A percentile compares a stretch with the other conserved stretches of the same genome.
Conservation (phyloP, 1,140 invertebrate genomes). For the Zelostemma sp. region DNA sequence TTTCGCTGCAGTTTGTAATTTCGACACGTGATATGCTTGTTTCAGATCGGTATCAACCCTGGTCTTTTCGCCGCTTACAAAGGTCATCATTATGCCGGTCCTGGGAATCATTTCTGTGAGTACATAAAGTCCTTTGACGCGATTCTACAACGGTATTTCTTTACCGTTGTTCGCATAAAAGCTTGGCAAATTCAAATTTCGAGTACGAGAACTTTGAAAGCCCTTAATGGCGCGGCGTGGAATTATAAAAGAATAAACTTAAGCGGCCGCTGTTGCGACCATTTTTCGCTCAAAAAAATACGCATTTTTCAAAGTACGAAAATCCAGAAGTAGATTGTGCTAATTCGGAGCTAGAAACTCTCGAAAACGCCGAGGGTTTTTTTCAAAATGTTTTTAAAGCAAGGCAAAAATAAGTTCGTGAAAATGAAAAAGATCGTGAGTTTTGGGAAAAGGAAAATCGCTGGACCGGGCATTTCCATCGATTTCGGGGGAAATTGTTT, state of each 20-base stretch:
- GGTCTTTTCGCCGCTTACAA: constrained; percentile 97
- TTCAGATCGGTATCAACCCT: constrained; percentile 97
- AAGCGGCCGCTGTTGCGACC: constrained; percentile 33
- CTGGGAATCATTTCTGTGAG: constrained; percentile 98
- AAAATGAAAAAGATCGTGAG: no score
- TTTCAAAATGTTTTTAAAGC: constrained; percentile 7
- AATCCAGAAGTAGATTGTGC: constrained; percentile 47
- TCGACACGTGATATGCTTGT: constrained; percentile 32
- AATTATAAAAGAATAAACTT: constrained; percentile 53
- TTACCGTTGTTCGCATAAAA: no score
- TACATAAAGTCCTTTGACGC: constrained; percentile 53
- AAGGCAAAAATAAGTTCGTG: neutral
- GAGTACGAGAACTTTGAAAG: constrained; percentile 42
- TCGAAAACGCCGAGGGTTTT: constrained; percentile 33
- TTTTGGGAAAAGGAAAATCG: no score
- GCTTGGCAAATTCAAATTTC: no score
- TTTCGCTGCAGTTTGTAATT: neutral
- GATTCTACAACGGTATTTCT: no score
- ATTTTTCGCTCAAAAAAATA: constrained; percentile 49
- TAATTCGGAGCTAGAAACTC: constrained; percentile 40
- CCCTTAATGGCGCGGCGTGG: constrained; percentile 52
- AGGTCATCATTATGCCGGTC: constrained; percentile 98
- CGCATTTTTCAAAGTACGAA: constrained; percentile 47
- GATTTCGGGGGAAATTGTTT: no score
- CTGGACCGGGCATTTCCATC: no score